phyloP scores from a whole-genome alignment of 1,140 invertebrate species.

The Olivierus martensii region DNA sequence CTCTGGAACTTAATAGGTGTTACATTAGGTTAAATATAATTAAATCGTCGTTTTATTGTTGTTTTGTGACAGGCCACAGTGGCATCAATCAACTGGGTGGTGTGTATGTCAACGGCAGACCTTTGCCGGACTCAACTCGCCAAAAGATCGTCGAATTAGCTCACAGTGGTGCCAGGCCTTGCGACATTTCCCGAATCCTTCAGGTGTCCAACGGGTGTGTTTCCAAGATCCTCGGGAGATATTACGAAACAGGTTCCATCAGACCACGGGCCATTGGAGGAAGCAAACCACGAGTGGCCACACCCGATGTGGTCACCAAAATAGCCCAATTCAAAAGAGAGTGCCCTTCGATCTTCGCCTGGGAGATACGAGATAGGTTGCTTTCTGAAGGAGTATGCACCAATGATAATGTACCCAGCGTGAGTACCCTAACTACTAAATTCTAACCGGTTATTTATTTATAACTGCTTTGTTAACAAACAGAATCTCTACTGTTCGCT shows the following conservation, averaged over 20 bases:
- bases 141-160: constrained; percentile 95
- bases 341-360: constrained; percentile 95
- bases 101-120: constrained; percentile 92
- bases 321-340: constrained; percentile 92
- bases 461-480: no score
- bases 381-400: constrained; percentile 93
- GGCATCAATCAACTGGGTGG: constrained; percentile 97
- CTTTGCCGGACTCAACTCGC: constrained; percentile 84
- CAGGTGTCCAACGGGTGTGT: constrained; percentile 87
- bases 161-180: constrained; percentile 88
- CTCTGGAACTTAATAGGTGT: no score
- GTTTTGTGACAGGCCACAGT: constrained; percentile 55
- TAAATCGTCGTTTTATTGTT: not conserved
- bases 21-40: not conserved
- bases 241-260: constrained; percentile 97
- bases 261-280: constrained; percentile 89
- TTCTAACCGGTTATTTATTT: no score
- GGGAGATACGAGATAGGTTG: constrained; percentile 93
- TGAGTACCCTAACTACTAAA: constrained; percentile 68
- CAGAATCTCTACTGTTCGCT: no score
- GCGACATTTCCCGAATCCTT: constrained; percentile 93
- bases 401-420: constrained; percentile 98
- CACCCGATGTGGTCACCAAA: constrained; percentile 79
- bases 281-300: constrained; percentile 92
- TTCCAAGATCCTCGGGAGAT: constrained; percentile 88